Conservation (phyloP, 2,113 vertebrate species). For the Notothenia coriiceps region DNA sequence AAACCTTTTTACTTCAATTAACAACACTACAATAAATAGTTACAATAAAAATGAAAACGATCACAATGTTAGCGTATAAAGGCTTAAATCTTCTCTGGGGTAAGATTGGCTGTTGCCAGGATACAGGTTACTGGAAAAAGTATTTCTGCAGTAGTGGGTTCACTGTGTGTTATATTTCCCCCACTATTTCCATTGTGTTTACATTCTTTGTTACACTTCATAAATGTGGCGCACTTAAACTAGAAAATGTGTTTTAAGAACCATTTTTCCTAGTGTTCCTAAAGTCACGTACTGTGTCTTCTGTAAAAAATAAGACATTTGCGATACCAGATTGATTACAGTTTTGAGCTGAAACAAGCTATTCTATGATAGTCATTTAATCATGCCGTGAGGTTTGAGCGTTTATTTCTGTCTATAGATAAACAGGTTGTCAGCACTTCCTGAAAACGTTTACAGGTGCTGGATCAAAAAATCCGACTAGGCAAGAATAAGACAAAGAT, state of each 20-base stretch:
- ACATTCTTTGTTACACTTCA: neutral
- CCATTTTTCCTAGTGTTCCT: neutral
- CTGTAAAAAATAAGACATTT: neutral
- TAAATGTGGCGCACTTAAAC: neutral
- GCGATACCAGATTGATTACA: neutral
- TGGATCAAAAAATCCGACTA: too few relatives aligned
- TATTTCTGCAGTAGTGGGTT: neutral
- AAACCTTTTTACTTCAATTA: slow-evolving; percentile 65
- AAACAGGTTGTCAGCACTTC: too few relatives aligned
- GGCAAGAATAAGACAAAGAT: too few relatives aligned
- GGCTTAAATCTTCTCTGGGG: slow-evolving; percentile 39
- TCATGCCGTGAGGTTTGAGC: neutral
- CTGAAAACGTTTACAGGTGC: too few relatives aligned
- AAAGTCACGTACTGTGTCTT: neutral
- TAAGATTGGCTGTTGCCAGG: slow-evolving; percentile 46
- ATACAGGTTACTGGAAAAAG: slow-evolving; percentile 1
- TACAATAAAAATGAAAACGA: slow-evolving; percentile 44
- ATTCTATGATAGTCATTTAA: neutral
- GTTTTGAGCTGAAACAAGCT: slow-evolving; percentile 1
- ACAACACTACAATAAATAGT: slow-evolving; percentile 44
- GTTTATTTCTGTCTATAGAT: neutral
- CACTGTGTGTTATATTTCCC: neutral
- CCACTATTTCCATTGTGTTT: neutral
- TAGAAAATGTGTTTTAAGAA: slow-evolving; percentile 2
- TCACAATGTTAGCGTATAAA: slow-evolving; percentile 5